phyloP scores from a whole-genome alignment of 1,140 invertebrate genomes.

The Drosophila obscura region DNA sequence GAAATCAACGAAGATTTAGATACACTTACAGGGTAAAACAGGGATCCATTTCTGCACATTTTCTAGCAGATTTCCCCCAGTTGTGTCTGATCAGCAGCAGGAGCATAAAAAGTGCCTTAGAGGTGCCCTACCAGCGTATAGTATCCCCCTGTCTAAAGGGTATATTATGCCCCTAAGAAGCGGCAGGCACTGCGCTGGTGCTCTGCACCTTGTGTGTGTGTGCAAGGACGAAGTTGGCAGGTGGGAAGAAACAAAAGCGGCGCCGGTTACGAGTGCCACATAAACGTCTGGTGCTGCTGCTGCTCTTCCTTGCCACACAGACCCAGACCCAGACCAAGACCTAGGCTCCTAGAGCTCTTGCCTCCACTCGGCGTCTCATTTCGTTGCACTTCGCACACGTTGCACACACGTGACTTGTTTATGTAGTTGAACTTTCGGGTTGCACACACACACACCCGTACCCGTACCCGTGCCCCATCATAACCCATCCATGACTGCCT shows the following conservation, averaged over 20 bases:
- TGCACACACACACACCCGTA: neutral
- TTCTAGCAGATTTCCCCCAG: too few species aligned
- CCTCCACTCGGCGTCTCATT: slow-evolving; percentile 38
- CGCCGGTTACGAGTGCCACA: slow-evolving; percentile 54
- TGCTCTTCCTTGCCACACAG: slow-evolving; percentile 2
- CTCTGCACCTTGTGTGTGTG: neutral
- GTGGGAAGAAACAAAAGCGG: slow-evolving; percentile 68
- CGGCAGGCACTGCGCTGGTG: too few species aligned
- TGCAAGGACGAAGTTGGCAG: slow-evolving; percentile 34
- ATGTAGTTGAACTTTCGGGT: slow-evolving; percentile 74
- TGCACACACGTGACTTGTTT: slow-evolving; percentile 81
- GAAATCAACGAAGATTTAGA: slow-evolving; percentile 11
- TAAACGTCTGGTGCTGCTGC: slow-evolving; percentile 57
- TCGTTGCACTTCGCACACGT: slow-evolving; percentile 78
- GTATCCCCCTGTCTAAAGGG: too few species aligned
- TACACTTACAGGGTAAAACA: neutral
- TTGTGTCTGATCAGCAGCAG: too few species aligned
- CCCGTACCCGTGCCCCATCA: slow-evolving; percentile 22
- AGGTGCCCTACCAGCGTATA: too few species aligned
- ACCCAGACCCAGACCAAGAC: too few species aligned
- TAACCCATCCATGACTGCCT: slow-evolving; percentile 39
- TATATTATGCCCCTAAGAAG: too few species aligned
- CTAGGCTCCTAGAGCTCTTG: neutral
- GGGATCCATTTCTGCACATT: neutral
- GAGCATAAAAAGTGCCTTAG: too few species aligned